These are phyloP conservation scores for Oreocharis arfaki DNA, from an alignment of 2,113 vertebrate species.

Conservation along the genomic window DNA sequence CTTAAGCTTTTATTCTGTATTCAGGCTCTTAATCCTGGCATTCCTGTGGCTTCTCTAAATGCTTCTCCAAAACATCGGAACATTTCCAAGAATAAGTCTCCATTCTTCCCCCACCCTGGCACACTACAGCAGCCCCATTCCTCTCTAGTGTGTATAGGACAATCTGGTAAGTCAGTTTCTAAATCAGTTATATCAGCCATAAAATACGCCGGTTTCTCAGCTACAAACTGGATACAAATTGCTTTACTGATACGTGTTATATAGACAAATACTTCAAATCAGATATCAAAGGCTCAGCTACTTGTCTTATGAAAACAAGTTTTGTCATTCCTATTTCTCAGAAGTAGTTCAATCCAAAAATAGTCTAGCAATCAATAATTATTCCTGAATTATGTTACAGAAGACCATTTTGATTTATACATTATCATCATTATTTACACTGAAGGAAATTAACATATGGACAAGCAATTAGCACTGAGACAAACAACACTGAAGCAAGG, in stretches of 20 bases:
- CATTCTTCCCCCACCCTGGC: background rate
- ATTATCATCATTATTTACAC: background rate
- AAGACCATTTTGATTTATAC: background rate
- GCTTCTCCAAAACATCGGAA: slow-evolving; percentile 37
- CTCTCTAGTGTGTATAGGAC: background rate
- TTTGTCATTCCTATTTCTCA: background rate
- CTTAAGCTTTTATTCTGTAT: slow-evolving; percentile 41
- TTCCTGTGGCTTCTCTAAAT: slow-evolving; percentile 59
- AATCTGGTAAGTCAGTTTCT: background rate
- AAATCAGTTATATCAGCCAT: background rate
- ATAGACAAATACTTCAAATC: background rate
- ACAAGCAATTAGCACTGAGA: background rate
- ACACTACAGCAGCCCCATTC: background rate
- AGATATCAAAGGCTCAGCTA: background rate
- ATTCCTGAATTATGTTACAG: background rate
- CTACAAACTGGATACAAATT: background rate
- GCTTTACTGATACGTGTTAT: background rate
- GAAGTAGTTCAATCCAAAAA: background rate
- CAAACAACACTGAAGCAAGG: background rate
- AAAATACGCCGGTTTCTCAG: background rate
- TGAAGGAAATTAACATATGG: background rate
- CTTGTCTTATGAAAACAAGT: background rate
- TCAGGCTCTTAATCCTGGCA: slow-evolving; percentile 13
- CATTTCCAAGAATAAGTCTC: slow-evolving; percentile 47
- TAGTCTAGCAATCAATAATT: background rate